These are phyloP conservation scores for Rhagonycha lutea DNA, from an alignment of 2,888 invertebrate genomes.

Conservation along the genomic window DNA sequence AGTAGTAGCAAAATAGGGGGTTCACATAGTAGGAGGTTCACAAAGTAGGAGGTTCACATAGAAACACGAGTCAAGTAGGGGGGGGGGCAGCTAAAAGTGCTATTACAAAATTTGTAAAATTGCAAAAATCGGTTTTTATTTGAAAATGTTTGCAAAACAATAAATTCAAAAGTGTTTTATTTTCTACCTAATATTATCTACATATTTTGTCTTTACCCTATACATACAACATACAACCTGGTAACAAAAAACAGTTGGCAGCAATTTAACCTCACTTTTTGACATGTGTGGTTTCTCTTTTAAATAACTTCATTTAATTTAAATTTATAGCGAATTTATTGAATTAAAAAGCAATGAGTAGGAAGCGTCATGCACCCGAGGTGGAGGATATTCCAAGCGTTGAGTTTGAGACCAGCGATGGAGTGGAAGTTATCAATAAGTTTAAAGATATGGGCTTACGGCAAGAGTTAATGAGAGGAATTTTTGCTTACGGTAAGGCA, in stretches of 20 bases:
- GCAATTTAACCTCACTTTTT: background rate
- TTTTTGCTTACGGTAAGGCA: conserved; percentile 92
- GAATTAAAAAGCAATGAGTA: background rate
- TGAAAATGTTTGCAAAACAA: no score
- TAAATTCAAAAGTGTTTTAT: no score
- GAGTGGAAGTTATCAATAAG: conserved; percentile 96
- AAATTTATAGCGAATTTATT: background rate
- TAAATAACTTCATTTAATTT: background rate
- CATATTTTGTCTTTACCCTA: no score
- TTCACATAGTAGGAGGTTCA: no score
- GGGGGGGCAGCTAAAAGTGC: no score
- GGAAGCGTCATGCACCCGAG: background rate
- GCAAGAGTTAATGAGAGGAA: conserved; percentile 93
- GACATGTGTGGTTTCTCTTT: background rate
- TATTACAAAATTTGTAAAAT: no score
- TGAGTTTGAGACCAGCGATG: conserved; percentile 99
- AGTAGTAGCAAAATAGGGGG: no score
- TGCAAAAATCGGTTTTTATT: no score
- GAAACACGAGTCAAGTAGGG: no score
- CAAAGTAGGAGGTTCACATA: no score
- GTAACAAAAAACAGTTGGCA: background rate
- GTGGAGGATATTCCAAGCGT: conserved; percentile 93
- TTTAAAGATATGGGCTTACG: conserved; percentile 95
- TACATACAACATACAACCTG: background rate
- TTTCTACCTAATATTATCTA: no score